These are phyloP conservation scores for Zosterops hypoxanthus DNA, from an alignment of 2,113 vertebrate species.

Conservation along the genomic window DNA sequence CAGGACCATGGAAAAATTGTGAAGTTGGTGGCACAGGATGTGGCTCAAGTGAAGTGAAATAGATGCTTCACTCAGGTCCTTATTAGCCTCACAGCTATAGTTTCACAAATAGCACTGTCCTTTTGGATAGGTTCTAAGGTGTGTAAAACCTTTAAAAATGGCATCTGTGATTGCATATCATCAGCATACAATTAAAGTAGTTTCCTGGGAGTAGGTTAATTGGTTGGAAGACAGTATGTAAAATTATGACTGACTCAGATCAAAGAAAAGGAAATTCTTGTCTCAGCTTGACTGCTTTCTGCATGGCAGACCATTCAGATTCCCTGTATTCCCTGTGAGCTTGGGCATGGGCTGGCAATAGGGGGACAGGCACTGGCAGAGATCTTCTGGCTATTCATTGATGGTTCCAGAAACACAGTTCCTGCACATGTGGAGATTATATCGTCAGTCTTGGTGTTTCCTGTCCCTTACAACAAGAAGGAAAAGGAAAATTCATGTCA, in stretches of 20 bases:
- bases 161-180: not conserved
- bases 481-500: not conserved
- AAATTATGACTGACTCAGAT: not conserved
- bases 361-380: not conserved
- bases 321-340: fast-evolving
- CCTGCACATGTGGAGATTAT: not conserved
- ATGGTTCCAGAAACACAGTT: not conserved
- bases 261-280: not conserved
- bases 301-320: not conserved
- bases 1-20: fast-evolving
- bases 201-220: not conserved
- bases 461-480: not conserved
- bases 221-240: not conserved
- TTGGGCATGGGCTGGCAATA: fast-evolving
- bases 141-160: not conserved
- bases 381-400: not conserved
- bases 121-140: not conserved
- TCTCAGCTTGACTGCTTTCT: not conserved
- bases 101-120: not conserved
- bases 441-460: not conserved
- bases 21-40: not conserved
- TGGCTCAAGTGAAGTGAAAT: not conserved
- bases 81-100: not conserved
- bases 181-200: not conserved
- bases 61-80: not conserved